Percentiles rank a stretch among this genome's conserved stretches.
Conservation (phyloP, 2,888 invertebrate genomes). For the Abscondita cerata region DNA sequence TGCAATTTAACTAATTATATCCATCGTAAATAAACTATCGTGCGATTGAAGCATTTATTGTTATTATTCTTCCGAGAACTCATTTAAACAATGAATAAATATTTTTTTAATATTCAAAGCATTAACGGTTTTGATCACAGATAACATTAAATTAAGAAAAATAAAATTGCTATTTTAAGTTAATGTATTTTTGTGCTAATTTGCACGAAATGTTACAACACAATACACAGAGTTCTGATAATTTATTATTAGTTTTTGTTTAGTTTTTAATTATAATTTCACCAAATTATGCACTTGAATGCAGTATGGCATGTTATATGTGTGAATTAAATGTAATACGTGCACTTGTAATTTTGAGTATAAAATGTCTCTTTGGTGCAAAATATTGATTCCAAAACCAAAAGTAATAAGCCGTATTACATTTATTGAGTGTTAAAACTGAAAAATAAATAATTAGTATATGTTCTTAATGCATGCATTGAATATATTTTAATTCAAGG, state of each 20-base stretch:
- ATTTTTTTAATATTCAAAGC: neutral
- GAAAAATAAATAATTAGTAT: neutral
- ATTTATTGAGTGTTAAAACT: neutral
- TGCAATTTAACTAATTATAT: neutral
- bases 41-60: too few relatives aligned
- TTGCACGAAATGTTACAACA: conserved; percentile 45
- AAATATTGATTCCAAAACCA: too few relatives aligned
- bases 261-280: conserved; percentile 44
- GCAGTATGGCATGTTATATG: conserved; percentile 36
- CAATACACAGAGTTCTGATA: conserved; percentile 33
- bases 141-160: conserved; percentile 33
- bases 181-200: conserved; percentile 45
- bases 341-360: too few relatives aligned
- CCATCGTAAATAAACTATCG: neutral
- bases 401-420: neutral
- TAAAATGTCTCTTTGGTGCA: too few relatives aligned
- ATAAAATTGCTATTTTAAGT: conserved; percentile 42
- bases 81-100: too few relatives aligned
- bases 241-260: conserved; percentile 42
- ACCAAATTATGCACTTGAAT: conserved; percentile 42
- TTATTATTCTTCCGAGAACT: too few relatives aligned
- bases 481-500: neutral
- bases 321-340: conserved; percentile 27
- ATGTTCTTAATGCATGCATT: neutral
- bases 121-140: conserved; percentile 48